Percentiles rank a stretch among this genome's conserved stretches.
These are phyloP conservation scores for Sciurus carolinensis DNA, from an alignment of 2,797 vertebrate species.

Conservation along the genomic window DNA sequence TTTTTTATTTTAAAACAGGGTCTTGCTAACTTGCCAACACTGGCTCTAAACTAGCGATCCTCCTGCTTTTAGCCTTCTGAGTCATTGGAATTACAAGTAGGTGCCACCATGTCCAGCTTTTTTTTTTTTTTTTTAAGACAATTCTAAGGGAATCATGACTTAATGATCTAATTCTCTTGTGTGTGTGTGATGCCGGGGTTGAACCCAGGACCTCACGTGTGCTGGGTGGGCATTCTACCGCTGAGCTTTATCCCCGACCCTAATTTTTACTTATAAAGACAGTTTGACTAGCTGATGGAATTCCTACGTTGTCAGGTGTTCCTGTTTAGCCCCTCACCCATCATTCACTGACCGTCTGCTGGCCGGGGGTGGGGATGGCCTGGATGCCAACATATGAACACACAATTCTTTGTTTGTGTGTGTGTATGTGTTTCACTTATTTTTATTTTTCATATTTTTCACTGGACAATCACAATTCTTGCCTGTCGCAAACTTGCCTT, in stretches of 20 bases:
- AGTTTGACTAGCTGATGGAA: background rate
- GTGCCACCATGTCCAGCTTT: too few relatives aligned
- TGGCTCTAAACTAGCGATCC: too few relatives aligned
- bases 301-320: background rate
- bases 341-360: accelerated
- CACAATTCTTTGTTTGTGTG: too few relatives aligned
- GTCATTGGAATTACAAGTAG: background rate
- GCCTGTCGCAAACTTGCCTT: background rate
- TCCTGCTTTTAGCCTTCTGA: background rate
- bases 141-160: background rate
- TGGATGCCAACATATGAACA: too few relatives aligned
- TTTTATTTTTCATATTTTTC: too few relatives aligned
- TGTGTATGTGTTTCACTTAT: too few relatives aligned
- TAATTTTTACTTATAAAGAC: background rate
- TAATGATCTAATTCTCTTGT: background rate
- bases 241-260: too few relatives aligned
- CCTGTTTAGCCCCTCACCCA: accelerated
- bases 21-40: too few relatives aligned
- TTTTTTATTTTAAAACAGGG: too few relatives aligned
- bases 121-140: background rate
- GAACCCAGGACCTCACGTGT: too few relatives aligned
- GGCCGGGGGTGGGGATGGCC: background rate
- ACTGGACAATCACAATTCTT: too few relatives aligned
- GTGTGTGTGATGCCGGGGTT: background rate
- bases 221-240: background rate